Percentiles rank a stretch among this genome's conserved stretches.
phyloP scores from a whole-genome alignment of 2,797 vertebrate species.

The Holocentrus rufus region DNA sequence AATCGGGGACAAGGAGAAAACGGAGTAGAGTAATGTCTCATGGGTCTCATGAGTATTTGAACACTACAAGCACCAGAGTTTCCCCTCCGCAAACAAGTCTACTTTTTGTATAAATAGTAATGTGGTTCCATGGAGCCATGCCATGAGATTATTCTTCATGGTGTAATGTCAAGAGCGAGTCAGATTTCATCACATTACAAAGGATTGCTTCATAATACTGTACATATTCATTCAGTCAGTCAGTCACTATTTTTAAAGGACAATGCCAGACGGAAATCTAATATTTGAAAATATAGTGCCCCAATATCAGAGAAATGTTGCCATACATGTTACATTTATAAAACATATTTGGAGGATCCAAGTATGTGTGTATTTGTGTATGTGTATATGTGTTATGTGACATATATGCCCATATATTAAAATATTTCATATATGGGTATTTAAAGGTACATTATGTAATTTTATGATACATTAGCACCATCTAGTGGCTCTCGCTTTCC shows the following conservation, averaged over 20 bases:
- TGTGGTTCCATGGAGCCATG: conserved; percentile 3
- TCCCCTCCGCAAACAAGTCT: background rate
- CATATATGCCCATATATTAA: too few species aligned
- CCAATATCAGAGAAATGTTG: too few species aligned
- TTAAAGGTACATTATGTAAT: too few species aligned
- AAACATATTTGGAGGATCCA: too few species aligned
- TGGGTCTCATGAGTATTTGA: conserved; percentile 30
- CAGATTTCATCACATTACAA: background rate
- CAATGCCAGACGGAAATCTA: too few species aligned
- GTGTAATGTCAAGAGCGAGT: background rate
- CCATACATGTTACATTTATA: too few species aligned
- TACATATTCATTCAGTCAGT: background rate
- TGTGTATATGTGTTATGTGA: too few species aligned
- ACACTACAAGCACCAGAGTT: conserved; percentile 2
- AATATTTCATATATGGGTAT: too few species aligned
- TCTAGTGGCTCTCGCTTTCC: too few species aligned
- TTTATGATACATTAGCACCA: too few species aligned
- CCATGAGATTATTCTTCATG: conserved; percentile 3
- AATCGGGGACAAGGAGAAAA: conserved; percentile 1
- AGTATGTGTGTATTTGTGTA: too few species aligned
- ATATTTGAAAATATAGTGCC: too few species aligned
- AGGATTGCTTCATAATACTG: background rate
- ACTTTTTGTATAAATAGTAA: conserved; percentile 25
- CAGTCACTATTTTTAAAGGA: background rate
- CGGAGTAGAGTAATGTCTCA: conserved; percentile 9